Evolutionary conservation across 2,888 invertebrate genomes (phyloP).

Genomic region (Leucophenga maculata): DNA sequence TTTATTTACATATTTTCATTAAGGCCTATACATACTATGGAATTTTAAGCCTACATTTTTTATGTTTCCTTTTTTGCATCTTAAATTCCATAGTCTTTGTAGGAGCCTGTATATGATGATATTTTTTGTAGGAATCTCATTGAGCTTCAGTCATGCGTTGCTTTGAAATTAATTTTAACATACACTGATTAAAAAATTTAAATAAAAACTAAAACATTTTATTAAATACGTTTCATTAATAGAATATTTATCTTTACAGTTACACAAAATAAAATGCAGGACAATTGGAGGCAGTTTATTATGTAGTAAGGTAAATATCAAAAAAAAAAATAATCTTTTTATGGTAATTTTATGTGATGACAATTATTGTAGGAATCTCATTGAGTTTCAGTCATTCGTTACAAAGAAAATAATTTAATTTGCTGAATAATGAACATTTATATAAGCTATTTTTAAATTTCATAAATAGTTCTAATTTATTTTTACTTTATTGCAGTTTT

Average conservation of each 20-base stretch:
- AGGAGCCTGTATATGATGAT: constrained; percentile 43
- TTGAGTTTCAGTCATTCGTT: constrained; percentile 36
- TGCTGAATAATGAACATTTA: constrained; percentile 17
- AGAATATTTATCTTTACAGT: background rate
- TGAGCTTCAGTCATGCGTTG: constrained; percentile 60
- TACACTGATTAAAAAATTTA: constrained; percentile 40
- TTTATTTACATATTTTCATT: no score
- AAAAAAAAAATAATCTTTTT: background rate
- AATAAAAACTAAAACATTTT: constrained; percentile 9
- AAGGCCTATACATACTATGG: no score
- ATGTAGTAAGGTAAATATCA: constrained; percentile 23
- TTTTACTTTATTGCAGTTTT: background rate
- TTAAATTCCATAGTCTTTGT: no score
- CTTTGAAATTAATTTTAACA: constrained; percentile 55
- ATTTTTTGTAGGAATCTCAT: constrained; percentile 61
- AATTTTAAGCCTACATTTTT: no score
- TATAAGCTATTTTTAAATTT: background rate
- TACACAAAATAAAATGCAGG: background rate
- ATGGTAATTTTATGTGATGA: constrained; percentile 33
- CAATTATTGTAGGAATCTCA: constrained; percentile 48
- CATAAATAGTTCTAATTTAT: constrained; percentile 29
- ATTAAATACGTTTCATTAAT: constrained; percentile 23
- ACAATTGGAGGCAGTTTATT: no score
- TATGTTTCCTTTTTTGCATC: no score
- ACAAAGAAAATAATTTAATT: constrained; percentile 27